Base-by-base conservation (phyloP, 2,113 vertebrate species). In the Parus major region DNA sequence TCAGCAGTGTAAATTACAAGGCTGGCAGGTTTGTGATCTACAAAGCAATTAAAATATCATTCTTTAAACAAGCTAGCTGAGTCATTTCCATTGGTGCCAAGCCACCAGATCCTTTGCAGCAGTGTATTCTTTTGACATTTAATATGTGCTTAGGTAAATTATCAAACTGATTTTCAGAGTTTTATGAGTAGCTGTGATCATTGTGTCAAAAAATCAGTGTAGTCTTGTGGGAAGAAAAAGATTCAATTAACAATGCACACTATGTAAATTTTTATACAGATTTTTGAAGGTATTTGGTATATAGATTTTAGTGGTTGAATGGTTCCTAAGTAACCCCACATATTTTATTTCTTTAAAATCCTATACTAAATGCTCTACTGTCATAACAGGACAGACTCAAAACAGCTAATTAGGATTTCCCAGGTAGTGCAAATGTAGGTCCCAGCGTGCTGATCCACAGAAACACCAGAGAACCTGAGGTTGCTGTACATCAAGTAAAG, bases 1-100 rank as follows among this genome's bases (percentile, higher is more conserved):
- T 82, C 99, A 98, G 81, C 98, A 98, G 78, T 98, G 98, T 91
- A 98, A 98, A 95, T 98, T 99, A 78, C 99, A 99, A 86, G 99
- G 99, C 95, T 99, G 99, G 99, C 99, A 99, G 99, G 99, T 99
- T 95, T 97, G 98, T 98, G 91, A 93, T 88, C 78, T 50, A 86
- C 66, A 81, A 70, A 59, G 79, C 86, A 96, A 72, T 78, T 87
- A 52, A 95, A 89, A 82, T 83, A 70, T 77, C 79, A 53, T 73
- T 59, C 85, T 93, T 91, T 89, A 85, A 90, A 92, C 71, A 87
- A 64, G 55, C 49, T 91, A 86, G 64, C 95, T 84, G 94, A 93
- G 86, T 96, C 88, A 97, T 57, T 94, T 86, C 77, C 57, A 68
- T 47, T 86, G 63, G 65, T 61, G 59, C 93, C 80, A 93, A 91